phyloP scores from a whole-genome alignment of 2,113 vertebrate genomes.

The Dolichallabes microphthalmus region DNA sequence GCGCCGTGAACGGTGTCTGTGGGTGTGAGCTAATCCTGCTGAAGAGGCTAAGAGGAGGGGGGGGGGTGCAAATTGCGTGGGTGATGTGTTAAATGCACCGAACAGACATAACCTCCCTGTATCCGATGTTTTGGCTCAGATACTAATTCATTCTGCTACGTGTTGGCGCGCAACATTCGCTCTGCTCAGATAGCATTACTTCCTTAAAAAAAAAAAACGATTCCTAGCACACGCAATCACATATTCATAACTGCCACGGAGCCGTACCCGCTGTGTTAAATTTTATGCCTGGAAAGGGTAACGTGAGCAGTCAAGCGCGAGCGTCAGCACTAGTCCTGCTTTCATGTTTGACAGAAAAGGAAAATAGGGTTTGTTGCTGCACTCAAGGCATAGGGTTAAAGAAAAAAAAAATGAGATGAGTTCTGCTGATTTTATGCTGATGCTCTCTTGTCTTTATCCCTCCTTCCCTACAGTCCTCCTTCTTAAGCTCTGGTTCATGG shows the following conservation, averaged over 20 bases:
- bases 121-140: conserved; percentile 62
- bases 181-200: conserved; percentile 34
- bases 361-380: background rate
- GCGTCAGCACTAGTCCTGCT: conserved; percentile 12
- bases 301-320: background rate
- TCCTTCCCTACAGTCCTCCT: conserved; percentile 6
- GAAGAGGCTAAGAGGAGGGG: conserved; percentile 70
- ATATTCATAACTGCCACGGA: conserved; percentile 43
- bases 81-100: conserved; percentile 49
- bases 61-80: conserved; percentile 73
- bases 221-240: conserved; percentile 40
- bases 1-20: conserved; percentile 60
- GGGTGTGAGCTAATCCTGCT: conserved; percentile 76
- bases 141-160: conserved; percentile 78
- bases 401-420: background rate
- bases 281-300: conserved; percentile 36
- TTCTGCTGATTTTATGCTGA: conserved; percentile 8
- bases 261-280: conserved; percentile 26
- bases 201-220: conserved; percentile 12
- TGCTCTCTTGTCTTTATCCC: conserved; percentile 27
- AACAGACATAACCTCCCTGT: conserved; percentile 48
- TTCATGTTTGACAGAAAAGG: conserved; percentile 28
- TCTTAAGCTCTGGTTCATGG: conserved; percentile 40
- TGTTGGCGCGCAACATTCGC: conserved; percentile 31
- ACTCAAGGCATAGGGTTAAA: conserved; percentile 4